phyloP scores from a whole-genome alignment of 2,113 vertebrate genomes.

The Amphilophus citrinellus region DNA sequence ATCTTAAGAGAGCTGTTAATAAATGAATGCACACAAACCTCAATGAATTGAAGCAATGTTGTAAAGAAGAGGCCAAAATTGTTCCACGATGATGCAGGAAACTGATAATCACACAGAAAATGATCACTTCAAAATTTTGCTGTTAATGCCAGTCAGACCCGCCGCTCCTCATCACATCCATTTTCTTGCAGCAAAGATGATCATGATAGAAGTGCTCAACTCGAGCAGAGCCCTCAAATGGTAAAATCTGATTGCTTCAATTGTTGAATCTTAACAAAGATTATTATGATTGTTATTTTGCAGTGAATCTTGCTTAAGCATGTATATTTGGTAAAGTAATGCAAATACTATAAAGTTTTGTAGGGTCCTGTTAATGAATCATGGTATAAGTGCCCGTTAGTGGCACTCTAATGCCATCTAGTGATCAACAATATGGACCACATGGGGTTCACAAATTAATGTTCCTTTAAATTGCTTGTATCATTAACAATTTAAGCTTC shows the following conservation, averaged over 20 bases:
- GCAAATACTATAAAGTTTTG: not conserved
- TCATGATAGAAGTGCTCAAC: no score
- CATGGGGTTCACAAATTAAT: not conserved
- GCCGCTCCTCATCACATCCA: no score
- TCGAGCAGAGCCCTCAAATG: no score
- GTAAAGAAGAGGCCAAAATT: not conserved
- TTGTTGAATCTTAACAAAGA: not conserved
- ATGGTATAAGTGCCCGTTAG: not conserved
- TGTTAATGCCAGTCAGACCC: no score
- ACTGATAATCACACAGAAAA: not conserved
- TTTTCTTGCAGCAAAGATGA: no score
- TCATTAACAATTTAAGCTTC: not conserved
- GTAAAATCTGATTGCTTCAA: not conserved
- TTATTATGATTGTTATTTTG: not conserved
- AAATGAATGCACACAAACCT: not conserved
- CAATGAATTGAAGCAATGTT: not conserved
- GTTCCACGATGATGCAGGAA: not conserved
- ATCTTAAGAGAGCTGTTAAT: not conserved
- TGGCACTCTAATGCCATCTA: slow-evolving; percentile 55
- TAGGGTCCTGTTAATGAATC: not conserved
- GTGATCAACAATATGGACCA: slow-evolving; percentile 22
- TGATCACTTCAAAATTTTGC: not conserved
- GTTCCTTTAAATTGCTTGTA: not conserved
- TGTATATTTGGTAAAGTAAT: not conserved
- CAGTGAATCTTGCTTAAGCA: not conserved